Base-by-base conservation (phyloP, 2,797 vertebrate genomes). In the Avahi laniger region DNA sequence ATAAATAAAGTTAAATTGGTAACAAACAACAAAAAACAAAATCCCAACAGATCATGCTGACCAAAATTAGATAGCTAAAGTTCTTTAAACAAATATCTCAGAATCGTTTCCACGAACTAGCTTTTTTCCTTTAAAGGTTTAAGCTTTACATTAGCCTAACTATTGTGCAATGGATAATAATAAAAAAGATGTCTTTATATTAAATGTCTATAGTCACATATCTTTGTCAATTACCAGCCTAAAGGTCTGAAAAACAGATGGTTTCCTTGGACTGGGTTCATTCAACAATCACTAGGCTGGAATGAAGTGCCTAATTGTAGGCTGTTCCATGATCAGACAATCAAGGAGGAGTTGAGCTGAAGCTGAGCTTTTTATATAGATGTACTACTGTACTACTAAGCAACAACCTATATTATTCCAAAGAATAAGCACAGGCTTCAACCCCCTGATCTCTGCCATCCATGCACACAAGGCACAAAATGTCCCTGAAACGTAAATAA, bases 1-100 rank as follows among this genome's bases (percentile, higher is more conserved):
- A 95, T 20, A 95, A 82, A 72, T 52, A 83, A 83, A 96, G 52
- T 93, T 94, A 96, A 94, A 96, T 67, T 63, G 72, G 5, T 52
- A 79, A 93, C 6, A 17, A 94, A 76, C 81, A 75, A 82, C 3
- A 12, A 93, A 85, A 91, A 69, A 73, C 30, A 30, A 33, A 63
- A 63, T 2, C 13, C 28, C 28, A 63, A 63, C 46, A 63, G n/a
- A 89, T 41, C 22, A 94, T 22, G 59, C 12, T 81, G 43, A 86
- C 48, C 35, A 91, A 50, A 69, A 83, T 78, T 41, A 96, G 52
- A 94, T 0, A 84, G 92, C 18, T 75, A 6, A 96, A 86, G 14
- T 89, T 95, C 33, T 89, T 57, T 50, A 72, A 82, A 67, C 18
- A 93, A 96, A 76, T 14, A 84, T 63, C 35, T 63, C 43, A 88